phyloP scores from a whole-genome alignment of 2,113 vertebrate species.

The Seriola quinqueradiata region DNA sequence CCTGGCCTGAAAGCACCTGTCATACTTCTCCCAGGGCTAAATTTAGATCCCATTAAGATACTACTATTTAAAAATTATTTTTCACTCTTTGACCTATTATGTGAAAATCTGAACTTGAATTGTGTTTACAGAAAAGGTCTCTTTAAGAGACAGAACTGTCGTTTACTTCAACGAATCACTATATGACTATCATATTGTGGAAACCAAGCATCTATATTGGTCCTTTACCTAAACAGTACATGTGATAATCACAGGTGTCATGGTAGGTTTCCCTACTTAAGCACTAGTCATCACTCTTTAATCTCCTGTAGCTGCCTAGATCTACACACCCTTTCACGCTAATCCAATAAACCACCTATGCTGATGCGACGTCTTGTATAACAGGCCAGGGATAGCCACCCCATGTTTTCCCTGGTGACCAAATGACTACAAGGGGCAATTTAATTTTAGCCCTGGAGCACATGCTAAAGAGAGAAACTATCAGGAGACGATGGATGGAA shows the following conservation, averaged over 20 bases:
- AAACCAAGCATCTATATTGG: neutral
- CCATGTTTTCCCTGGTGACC: conserved; percentile 56
- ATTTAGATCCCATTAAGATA: neutral
- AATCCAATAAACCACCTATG: conserved; percentile 76
- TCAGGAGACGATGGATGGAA: conserved; percentile 31
- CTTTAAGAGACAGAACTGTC: neutral
- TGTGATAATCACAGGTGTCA: conserved; percentile 37
- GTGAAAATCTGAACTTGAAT: neutral
- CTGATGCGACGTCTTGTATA: conserved; percentile 71
- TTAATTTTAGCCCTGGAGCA: conserved; percentile 79
- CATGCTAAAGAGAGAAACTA: conserved; percentile 52
- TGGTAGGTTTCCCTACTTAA: conserved; percentile 40
- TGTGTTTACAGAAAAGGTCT: neutral
- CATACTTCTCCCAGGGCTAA: neutral
- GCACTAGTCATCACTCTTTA: conserved; percentile 29
- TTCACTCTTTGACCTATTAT: neutral
- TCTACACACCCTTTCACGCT: conserved; percentile 47
- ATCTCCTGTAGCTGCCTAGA: conserved; percentile 47
- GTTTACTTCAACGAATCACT: neutral
- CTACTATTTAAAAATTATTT: neutral
- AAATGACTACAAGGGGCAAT: conserved; percentile 41
- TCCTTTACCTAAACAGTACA: neutral
- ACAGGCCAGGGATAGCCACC: conserved; percentile 60
- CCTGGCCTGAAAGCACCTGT: neutral
- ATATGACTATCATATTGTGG: neutral